Percentiles rank a stretch among this genome's conserved stretches.
Evolutionary conservation across 2,888 invertebrate genomes (phyloP).

Genomic region (Harpalus rufipes): DNA sequence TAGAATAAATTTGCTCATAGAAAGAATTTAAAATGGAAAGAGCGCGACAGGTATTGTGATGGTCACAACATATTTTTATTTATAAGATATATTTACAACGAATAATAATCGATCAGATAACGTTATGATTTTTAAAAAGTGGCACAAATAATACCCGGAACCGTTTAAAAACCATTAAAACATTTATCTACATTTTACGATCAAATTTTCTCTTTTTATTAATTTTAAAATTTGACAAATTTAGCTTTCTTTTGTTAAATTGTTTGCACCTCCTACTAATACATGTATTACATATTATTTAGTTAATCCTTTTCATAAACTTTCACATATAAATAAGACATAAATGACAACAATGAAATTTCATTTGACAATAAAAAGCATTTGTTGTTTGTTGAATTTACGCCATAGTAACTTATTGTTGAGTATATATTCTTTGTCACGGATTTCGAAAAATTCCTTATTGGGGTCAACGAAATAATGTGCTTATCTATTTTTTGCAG

Average conservation of each 20-base stretch:
- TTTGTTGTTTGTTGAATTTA: slow-evolving; percentile 28
- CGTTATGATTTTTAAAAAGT: too few relatives aligned
- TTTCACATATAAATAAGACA: slow-evolving; percentile 37
- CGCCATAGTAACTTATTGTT: slow-evolving; percentile 29
- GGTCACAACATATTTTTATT: too few relatives aligned
- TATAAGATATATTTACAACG: too few relatives aligned
- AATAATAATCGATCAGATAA: too few relatives aligned
- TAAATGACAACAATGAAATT: slow-evolving; percentile 36
- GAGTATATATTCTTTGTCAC: slow-evolving; percentile 18
- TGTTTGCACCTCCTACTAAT: slow-evolving; percentile 24
- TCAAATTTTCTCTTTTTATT: slow-evolving; percentile 15
- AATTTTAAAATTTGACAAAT: slow-evolving; percentile 21
- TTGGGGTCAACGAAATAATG: slow-evolving; percentile 34
- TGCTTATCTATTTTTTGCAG: slow-evolving; percentile 38
- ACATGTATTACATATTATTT: slow-evolving; percentile 15
- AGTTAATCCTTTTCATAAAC: slow-evolving; percentile 33
- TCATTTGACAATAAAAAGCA: slow-evolving; percentile 23
- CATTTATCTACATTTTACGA: not conserved
- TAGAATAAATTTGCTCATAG: too few relatives aligned
- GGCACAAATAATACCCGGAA: not conserved
- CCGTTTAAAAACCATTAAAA: slow-evolving; percentile 3
- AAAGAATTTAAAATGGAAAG: too few relatives aligned
- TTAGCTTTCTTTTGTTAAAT: slow-evolving; percentile 24
- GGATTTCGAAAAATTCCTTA: slow-evolving; percentile 40
- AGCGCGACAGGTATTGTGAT: too few relatives aligned